phyloP scores from a whole-genome alignment of 2,113 vertebrate genomes.

The Neogobius melanostomus region DNA sequence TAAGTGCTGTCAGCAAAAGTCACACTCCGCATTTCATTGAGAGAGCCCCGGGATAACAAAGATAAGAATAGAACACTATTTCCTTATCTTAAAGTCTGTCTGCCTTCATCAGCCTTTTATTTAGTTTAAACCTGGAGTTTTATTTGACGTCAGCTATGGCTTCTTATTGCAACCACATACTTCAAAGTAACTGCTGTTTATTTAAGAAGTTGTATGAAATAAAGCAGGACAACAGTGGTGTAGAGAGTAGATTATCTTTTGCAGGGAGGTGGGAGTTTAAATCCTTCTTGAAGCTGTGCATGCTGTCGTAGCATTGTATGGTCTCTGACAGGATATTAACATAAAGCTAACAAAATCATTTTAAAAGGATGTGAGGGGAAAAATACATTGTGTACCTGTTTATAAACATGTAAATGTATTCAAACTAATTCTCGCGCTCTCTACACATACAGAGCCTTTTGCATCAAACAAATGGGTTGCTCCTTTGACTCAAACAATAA shows the following conservation, averaged over 20 bases:
- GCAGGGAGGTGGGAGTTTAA: too few relatives aligned
- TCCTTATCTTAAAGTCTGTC: slow-evolving; percentile 52
- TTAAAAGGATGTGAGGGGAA: too few relatives aligned
- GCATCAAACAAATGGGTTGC: slow-evolving; percentile 5
- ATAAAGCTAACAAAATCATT: too few relatives aligned
- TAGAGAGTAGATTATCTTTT: too few relatives aligned
- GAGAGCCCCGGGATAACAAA: slow-evolving; percentile 33
- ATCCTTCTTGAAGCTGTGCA: not conserved
- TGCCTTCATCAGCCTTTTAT: slow-evolving; percentile 49
- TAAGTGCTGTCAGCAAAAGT: slow-evolving; percentile 42
- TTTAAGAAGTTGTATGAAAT: not conserved
- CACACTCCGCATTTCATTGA: slow-evolving; percentile 42
- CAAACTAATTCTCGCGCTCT: slow-evolving; percentile 4
- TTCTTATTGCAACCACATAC: slow-evolving; percentile 5
- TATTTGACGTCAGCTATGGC: not conserved
- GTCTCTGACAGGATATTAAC: too few relatives aligned
- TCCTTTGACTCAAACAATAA: slow-evolving; percentile 19
- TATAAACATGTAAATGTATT: slow-evolving; percentile 15
- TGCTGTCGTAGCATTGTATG: slow-evolving; percentile 5
- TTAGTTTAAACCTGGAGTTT: slow-evolving; percentile 28
- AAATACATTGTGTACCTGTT: too few relatives aligned
- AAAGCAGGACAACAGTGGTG: too few relatives aligned
- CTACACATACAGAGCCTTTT: slow-evolving; percentile 14
- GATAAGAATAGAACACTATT: slow-evolving; percentile 59
- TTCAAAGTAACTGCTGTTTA: slow-evolving; percentile 24